Base-by-base conservation (phyloP, 2,113 vertebrate genomes). In the Ia io region DNA sequence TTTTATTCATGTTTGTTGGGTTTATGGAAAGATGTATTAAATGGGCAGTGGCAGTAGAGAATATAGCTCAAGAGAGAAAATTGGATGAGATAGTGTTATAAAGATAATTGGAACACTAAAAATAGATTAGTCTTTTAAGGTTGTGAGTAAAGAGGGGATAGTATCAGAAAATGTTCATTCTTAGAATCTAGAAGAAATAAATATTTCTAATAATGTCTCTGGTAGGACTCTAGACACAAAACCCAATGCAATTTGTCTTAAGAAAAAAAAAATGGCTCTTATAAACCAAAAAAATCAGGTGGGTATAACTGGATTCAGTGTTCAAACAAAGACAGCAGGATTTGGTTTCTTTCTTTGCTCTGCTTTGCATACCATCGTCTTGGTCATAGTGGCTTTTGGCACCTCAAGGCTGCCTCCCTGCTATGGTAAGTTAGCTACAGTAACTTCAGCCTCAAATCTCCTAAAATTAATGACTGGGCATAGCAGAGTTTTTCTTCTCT, bases 171-270 rank as follows among this genome's bases (percentile, higher is more conserved):
- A 44, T 90, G 14, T 70, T 28, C 25, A 82, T 92, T 88, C 28
- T 92, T 92, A 87, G 69, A 86, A 78, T 83, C 6, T 63, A 80
- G 49, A 56, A 77, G 89, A 44, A 87, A 91, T n/a, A 94, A 91
- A 61, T 87, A 82, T 51, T 80, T 77, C 42, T 22, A 63, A 18
- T 89, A 82, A 77, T 78, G 30, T 90, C 49, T 94, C 73, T 74
- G 49, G 5, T 49, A 35, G 56, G 40, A 56, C 32, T 40, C 20
- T 70, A 70, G n/a, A 56, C 17, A 83, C 49, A 87, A 83, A 73
- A 90, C n/a, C 3, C 3, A 90, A 84, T 87, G 17, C 17, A 88
- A 65, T 76, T 76, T 87, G 53, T 67, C 56, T 84, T 87, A 49
- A 96, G 76, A 30, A 78, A 79, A 96, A 84, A 35, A 56, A 51